phyloP scores from a whole-genome alignment of 2,797 vertebrate genomes.

The Takifugu rubripes region DNA sequence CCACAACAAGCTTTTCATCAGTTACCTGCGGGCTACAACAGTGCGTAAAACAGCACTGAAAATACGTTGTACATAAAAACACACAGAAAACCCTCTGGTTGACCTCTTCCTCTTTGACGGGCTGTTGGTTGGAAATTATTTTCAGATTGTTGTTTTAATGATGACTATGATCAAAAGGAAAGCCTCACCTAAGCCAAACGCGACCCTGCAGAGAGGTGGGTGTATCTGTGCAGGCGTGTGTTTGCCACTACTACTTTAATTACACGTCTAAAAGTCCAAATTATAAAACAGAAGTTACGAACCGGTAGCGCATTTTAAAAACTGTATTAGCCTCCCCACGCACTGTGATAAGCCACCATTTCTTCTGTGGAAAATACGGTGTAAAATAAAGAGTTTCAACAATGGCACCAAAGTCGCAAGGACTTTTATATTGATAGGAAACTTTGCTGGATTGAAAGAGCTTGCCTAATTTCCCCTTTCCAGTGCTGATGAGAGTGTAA shows the following conservation, averaged over 20 bases:
- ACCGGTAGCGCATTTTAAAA: conserved; percentile 49
- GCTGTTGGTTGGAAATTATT: conserved; percentile 18
- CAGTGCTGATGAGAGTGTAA: conserved; percentile 56
- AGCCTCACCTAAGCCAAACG: conserved; percentile 60
- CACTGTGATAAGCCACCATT: too few relatives aligned
- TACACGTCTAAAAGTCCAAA: conserved; percentile 69
- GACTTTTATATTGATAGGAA: conserved; percentile 18
- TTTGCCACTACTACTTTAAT: conserved; percentile 63
- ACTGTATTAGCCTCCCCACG: too few relatives aligned
- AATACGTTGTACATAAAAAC: conserved; percentile 6
- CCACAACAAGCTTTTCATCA: too few relatives aligned
- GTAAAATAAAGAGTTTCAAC: conserved; percentile 14
- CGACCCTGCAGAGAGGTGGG: conserved; percentile 59
- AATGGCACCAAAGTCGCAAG: conserved; percentile 10
- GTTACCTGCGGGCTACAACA: too few relatives aligned
- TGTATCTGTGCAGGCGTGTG: conserved; percentile 19
- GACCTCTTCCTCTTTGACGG: conserved; percentile 16
- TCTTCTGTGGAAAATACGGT: too few relatives aligned
- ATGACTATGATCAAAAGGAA: conserved; percentile 73
- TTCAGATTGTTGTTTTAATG: conserved; percentile 41
- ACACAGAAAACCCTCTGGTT: conserved; percentile 17
- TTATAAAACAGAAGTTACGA: conserved; percentile 67
- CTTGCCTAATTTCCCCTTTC: conserved; percentile 40
- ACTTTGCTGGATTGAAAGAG: conserved; percentile 39
- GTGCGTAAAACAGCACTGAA: too few relatives aligned